These are phyloP conservation scores for Xestia sexstrigata DNA, from an alignment of 2,888 invertebrate species.

Conservation along the genomic window DNA sequence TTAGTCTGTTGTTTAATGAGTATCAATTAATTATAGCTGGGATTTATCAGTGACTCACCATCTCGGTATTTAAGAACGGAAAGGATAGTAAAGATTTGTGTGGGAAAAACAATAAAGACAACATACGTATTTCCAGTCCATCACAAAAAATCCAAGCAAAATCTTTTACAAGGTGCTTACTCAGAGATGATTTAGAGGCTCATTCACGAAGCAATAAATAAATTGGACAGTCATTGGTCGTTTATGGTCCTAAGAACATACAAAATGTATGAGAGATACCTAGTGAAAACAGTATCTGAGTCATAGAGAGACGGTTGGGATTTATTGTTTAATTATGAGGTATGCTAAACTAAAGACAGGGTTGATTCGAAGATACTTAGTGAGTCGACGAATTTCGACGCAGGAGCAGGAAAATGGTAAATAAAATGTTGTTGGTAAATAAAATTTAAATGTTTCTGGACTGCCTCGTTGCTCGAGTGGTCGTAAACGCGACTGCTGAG, in stretches of 20 bases:
- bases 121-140: conserved; percentile 28
- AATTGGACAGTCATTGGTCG: conserved; percentile 66
- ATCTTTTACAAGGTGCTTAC: conserved; percentile 58
- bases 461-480: too few relatives aligned
- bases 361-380: not conserved
- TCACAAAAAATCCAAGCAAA: conserved; percentile 36
- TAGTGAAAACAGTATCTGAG: conserved; percentile 30
- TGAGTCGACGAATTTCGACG: not conserved
- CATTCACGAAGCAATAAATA: conserved; percentile 67
- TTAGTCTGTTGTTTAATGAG: not conserved
- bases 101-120: conserved; percentile 17
- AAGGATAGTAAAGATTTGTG: not conserved
- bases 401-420: not conserved
- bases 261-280: conserved; percentile 26
- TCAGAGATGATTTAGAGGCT: conserved; percentile 67
- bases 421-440: not conserved
- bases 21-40: not conserved
- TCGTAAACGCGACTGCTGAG: too few relatives aligned
- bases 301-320: conserved; percentile 26
- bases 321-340: conserved; percentile 12
- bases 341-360: not conserved
- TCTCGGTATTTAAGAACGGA: conserved; percentile 5
- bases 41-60: conserved; percentile 6
- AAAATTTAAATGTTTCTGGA: too few relatives aligned
- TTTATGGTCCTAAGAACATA: conserved; percentile 56